Conservation (phyloP, 2,113 vertebrate genomes). For the Pica pica region DNA sequence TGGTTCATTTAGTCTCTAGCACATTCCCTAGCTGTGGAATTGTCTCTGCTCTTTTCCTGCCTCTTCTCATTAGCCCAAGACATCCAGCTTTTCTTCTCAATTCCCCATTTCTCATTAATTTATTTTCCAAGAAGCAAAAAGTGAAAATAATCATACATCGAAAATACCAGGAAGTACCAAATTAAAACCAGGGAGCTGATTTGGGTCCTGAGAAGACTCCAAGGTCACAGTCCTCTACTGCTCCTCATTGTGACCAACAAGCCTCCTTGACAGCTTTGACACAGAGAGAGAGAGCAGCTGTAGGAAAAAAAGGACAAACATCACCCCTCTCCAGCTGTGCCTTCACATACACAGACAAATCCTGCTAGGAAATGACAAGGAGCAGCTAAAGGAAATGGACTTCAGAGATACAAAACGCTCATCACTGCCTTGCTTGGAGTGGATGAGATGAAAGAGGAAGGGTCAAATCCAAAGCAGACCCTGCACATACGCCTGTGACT, state of each 20-base stretch:
- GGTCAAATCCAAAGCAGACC: background rate
- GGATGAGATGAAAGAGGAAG: background rate
- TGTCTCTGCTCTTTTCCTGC: background rate
- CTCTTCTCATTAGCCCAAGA: background rate
- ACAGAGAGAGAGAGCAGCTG: background rate
- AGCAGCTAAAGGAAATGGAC: background rate
- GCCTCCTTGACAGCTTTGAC: background rate
- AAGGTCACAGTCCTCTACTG: background rate
- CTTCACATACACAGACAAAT: slow-evolving; percentile 6
- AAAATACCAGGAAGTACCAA: background rate
- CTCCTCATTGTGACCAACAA: background rate
- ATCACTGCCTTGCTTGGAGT: background rate
- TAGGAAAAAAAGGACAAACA: background rate
- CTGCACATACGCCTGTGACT: background rate
- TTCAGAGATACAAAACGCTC: background rate
- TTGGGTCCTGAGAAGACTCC: background rate
- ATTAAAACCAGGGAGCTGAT: background rate
- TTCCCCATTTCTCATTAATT: background rate
- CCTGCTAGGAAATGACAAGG: slow-evolving; percentile 26
- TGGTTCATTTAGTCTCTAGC: background rate
- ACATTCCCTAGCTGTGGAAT: background rate
- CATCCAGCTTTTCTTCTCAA: background rate
- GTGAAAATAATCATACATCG: background rate
- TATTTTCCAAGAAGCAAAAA: background rate
- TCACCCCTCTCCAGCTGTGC: background rate